These are phyloP conservation scores for Epizoanthus fatuus DNA, from an alignment of 92 coral and sea anemone species.

Conservation along the genomic window DNA sequence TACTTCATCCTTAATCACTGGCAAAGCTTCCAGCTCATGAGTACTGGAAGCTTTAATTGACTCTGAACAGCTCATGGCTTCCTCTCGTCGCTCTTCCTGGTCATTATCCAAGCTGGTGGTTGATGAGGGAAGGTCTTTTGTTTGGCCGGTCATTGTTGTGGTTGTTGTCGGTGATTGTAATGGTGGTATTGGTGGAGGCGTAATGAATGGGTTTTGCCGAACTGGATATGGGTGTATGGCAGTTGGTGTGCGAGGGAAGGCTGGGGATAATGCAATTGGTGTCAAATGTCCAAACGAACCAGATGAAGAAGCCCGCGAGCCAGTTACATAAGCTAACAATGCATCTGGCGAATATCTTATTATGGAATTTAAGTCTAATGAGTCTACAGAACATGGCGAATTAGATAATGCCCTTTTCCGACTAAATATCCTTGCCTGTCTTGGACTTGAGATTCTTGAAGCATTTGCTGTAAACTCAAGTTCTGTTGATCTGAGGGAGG, in stretches of 20 bases:
- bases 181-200: conserved; percentile 85
- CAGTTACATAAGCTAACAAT: conserved; percentile 86
- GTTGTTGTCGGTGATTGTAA: conserved; percentile 64
- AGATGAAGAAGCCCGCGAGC: conserved; percentile 91
- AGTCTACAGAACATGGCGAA: conserved; percentile 97
- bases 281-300: conserved; percentile 99
- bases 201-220: conserved; percentile 74
- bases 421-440: conserved; percentile 80
- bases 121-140: conserved; percentile 83
- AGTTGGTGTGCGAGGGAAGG: conserved; percentile 60
- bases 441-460: conserved; percentile 88
- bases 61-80: conserved; percentile 74
- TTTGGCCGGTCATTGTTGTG: conserved; percentile 60
- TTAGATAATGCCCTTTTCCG: conserved; percentile 92
- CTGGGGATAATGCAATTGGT: conserved; percentile 81
- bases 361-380: conserved; percentile 92
- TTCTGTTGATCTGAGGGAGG: conserved; percentile 92
- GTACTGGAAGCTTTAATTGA: conserved; percentile 60
- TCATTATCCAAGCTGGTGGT: conserved; percentile 77
- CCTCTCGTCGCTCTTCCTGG: conserved; percentile 65
- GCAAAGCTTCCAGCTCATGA: conserved; percentile 43
- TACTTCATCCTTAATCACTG: conserved; percentile 74
- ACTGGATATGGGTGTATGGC: conserved; percentile 49
- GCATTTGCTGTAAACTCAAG: conserved; percentile 79
- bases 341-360: conserved; percentile 98